These are phyloP conservation scores for Parapristionchus giblindavisi DNA, from an alignment of 2,888 invertebrate genomes.

Conservation along the genomic window DNA sequence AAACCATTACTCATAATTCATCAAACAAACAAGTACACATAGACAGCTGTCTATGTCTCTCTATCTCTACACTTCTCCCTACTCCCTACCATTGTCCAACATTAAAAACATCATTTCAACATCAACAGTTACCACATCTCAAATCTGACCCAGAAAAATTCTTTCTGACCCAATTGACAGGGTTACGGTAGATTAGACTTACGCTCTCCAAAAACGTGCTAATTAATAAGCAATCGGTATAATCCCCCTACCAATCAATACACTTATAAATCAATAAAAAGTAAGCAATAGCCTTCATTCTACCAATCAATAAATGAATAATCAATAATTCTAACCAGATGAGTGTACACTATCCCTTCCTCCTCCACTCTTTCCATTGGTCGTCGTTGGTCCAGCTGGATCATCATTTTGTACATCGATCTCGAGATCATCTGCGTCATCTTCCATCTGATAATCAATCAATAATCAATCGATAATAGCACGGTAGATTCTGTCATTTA, in stretches of 20 bases:
- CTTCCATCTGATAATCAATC: background rate
- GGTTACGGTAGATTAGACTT: no score
- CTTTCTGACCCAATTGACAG: no score
- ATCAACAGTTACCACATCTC: no score
- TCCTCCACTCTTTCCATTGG: conserved; percentile 23
- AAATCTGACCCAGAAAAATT: background rate
- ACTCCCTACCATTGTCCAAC: no score
- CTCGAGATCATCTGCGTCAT: background rate
- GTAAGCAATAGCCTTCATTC: background rate
- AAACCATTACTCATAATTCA: no score
- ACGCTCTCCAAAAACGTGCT: no score
- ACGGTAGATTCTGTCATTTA: conserved; percentile 27
- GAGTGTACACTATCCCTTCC: conserved; percentile 30
- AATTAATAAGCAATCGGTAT: no score
- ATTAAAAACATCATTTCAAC: no score
- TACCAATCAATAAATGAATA: background rate
- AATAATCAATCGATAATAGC: conserved; percentile 3
- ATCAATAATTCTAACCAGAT: background rate
- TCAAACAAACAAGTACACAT: no score
- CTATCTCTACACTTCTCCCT: no score
- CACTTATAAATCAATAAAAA: background rate
- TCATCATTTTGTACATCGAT: conserved; percentile 33
- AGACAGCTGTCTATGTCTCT: no score
- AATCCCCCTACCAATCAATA: no score
- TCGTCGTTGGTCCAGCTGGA: conserved; percentile 9